A percentile compares a stretch with the other conserved stretches of the same genome.
phyloP scores from a whole-genome alignment of 2,113 vertebrate genomes.

The Lophotis ruficrista region DNA sequence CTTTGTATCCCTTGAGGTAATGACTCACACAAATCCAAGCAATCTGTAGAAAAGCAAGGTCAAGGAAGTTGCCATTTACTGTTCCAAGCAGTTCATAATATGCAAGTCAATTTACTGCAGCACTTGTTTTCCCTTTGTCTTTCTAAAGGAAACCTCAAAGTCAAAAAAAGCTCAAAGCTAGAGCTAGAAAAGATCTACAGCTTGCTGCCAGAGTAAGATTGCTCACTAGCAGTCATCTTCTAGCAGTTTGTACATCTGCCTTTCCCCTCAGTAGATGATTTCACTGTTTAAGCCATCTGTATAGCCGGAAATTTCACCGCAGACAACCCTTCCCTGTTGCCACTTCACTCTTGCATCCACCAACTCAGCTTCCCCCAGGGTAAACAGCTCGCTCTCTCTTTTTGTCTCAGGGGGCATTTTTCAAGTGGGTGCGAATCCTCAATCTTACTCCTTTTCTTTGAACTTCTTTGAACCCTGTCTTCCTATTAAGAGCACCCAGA shows the following conservation, averaged over 20 bases:
- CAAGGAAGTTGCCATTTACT: constrained; percentile 2
- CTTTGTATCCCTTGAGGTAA: neutral
- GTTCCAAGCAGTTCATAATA: neutral
- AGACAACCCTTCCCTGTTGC: neutral
- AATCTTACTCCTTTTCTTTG: neutral
- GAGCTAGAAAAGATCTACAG: neutral
- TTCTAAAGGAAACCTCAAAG: neutral
- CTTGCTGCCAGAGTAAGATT: neutral
- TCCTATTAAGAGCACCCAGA: neutral
- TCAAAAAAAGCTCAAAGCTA: neutral
- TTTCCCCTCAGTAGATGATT: neutral
- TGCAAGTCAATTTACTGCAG: neutral
- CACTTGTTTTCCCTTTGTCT: neutral
- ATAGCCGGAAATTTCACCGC: neutral
- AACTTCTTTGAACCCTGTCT: neutral
- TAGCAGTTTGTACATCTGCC: neutral
- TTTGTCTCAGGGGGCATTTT: neutral
- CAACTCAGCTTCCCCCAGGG: neutral
- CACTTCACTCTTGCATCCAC: neutral
- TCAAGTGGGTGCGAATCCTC: neutral
- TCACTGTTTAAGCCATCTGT: neutral
- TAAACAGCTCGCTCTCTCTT: neutral
- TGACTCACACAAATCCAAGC: neutral
- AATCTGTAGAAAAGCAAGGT: neutral
- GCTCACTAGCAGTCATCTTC: neutral